A percentile compares a stretch with the other conserved stretches of the same genome.
Conservation (phyloP, 2,797 vertebrate species). For the Zenarchopterus dispar region DNA sequence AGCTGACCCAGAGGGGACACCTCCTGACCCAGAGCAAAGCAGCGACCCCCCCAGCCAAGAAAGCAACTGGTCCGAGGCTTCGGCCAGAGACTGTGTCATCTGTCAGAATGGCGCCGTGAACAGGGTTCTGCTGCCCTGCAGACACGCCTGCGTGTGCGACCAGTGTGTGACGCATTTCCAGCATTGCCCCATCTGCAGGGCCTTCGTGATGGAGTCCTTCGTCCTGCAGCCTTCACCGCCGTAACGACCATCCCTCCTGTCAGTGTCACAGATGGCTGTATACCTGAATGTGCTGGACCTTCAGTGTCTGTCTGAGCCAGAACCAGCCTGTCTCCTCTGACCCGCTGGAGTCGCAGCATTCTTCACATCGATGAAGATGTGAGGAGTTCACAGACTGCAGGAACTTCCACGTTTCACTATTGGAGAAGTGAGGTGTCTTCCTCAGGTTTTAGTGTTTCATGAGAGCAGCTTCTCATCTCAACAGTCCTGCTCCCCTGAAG, state of each 20-base stretch:
- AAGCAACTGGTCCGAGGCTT: slow-evolving; percentile 64
- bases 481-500: too few relatives aligned
- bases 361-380: too few relatives aligned
- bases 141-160: slow-evolving; percentile 92
- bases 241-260: too few relatives aligned
- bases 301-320: too few relatives aligned
- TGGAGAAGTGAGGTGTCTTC: too few relatives aligned
- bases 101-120: slow-evolving; percentile 93
- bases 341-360: too few relatives aligned
- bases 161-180: slow-evolving; percentile 87
- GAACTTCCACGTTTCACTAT: too few relatives aligned
- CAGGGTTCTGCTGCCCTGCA: slow-evolving; percentile 92
- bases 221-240: slow-evolving; percentile 61
- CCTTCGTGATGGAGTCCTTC: slow-evolving; percentile 92
- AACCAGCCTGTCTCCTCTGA: too few relatives aligned
- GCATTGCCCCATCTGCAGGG: slow-evolving; percentile 95
- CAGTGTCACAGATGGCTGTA: not conserved
- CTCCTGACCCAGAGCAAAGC: slow-evolving; percentile 18
- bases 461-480: too few relatives aligned
- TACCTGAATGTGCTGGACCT: not conserved
- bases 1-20: slow-evolving; percentile 67
- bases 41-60: not conserved
- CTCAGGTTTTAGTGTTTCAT: too few relatives aligned
- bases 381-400: too few relatives aligned
- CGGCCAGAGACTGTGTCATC: slow-evolving; percentile 90